Evolutionary conservation across 2,888 invertebrate species (phyloP).

Genomic region (Eumacrocentrus americanus): DNA sequence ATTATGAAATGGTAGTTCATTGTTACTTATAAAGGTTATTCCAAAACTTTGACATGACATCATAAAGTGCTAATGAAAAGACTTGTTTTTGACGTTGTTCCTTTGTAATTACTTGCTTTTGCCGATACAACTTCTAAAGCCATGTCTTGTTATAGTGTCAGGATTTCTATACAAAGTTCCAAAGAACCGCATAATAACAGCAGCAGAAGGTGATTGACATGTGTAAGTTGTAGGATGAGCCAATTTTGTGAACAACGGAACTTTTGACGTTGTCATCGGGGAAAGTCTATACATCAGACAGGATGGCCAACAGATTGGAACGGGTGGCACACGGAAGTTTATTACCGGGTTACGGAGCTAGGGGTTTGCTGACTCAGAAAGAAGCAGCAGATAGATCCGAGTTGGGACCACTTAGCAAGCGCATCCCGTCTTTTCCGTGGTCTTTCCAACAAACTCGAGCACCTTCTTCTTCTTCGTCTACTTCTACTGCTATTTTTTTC

Average conservation of each 20-base stretch:
- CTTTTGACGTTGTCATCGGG: conserved; percentile 18
- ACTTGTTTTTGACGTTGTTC: too few relatives aligned
- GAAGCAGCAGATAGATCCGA: conserved; percentile 41
- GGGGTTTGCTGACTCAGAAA: conserved; percentile 37
- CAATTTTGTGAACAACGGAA: conserved; percentile 9
- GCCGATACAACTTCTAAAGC: too few relatives aligned
- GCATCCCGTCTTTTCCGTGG: conserved; percentile 37
- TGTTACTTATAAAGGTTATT: too few relatives aligned
- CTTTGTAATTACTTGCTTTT: too few relatives aligned
- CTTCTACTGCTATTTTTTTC: conserved; percentile 17
- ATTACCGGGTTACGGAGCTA: conserved; percentile 29
- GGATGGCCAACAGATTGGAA: conserved; percentile 30
- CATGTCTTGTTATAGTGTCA: too few relatives aligned
- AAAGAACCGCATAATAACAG: too few relatives aligned
- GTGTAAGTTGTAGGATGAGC: conserved; percentile 7
- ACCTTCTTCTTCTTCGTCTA: conserved; percentile 36
- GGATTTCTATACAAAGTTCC: too few relatives aligned
- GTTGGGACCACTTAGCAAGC: conserved; percentile 50
- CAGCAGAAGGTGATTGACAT: conserved; percentile 17
- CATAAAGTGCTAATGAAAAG: too few relatives aligned
- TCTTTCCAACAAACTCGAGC: conserved; percentile 24
- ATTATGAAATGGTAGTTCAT: too few relatives aligned
- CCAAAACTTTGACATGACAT: too few relatives aligned
- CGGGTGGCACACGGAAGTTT: conserved; percentile 30
- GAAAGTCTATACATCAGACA: conserved; percentile 13